These are phyloP conservation scores for Cantharis flavilabris DNA, from an alignment of 2,888 invertebrate genomes.

Conservation along the genomic window DNA sequence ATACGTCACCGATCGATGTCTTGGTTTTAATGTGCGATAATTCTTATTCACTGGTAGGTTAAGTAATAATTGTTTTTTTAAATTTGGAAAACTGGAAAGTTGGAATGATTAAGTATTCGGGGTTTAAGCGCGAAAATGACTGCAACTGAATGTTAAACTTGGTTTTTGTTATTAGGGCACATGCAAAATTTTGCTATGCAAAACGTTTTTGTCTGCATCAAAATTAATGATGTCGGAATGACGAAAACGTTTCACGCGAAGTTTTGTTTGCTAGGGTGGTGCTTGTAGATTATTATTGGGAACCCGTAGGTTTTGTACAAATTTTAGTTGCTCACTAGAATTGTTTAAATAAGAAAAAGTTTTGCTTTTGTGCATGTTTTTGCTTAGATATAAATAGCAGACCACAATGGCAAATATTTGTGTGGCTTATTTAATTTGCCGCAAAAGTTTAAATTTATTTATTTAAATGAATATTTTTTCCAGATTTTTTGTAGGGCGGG, in stretches of 20 bases:
- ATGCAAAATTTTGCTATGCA: background rate
- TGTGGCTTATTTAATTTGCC: background rate
- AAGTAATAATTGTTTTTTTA: conserved; percentile 7
- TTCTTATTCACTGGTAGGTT: conserved; percentile 93
- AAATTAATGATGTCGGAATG: background rate
- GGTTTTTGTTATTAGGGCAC: background rate
- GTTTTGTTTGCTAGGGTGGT: background rate
- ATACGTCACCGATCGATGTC: conserved; percentile 98
- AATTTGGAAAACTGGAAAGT: background rate
- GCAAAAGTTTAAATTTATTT: background rate
- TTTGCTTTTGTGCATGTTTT: background rate
- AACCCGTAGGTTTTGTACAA: background rate
- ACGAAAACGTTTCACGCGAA: background rate
- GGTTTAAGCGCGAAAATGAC: background rate
- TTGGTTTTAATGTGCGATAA: conserved; percentile 96
- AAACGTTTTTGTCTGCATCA: background rate
- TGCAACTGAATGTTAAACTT: background rate
- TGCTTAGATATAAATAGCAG: background rate
- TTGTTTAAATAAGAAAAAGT: background rate
- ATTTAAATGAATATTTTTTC: background rate
- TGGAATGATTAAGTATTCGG: background rate
- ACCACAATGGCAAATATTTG: background rate
- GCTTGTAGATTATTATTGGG: background rate
- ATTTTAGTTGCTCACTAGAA: background rate
- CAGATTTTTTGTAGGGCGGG: background rate